Evolutionary conservation across 2,113 vertebrate genomes (phyloP), one percentile per base, ranked within the genome.

Genomic region (Nesogale talazaci): DNA sequence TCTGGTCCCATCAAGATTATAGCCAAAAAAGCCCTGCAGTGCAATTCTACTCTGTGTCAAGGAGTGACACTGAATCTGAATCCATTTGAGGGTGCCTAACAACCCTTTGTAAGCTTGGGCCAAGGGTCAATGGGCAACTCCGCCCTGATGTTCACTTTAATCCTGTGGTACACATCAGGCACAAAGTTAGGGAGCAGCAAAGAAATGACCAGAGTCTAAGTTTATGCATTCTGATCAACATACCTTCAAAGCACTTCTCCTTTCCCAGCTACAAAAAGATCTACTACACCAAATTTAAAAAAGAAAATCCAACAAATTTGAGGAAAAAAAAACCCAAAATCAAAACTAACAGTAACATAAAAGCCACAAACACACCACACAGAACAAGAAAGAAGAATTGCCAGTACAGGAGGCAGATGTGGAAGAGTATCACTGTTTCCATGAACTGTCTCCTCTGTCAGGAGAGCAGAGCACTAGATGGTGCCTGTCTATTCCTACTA

Each of bases 261-360:
- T 52, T 10, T 23, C 82, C 75, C 34, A 3, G 38, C n/a, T 81
- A 63, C 27, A 25, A 22, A 77, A 69, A 40, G 1, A 31, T 76
- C 74, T 31, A 65, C 20, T 46, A 69, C 59, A 63, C 34, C 31
- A 27, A 72, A 67, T 25, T 34, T 84, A 77, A 89, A 70, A 70
- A 23, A 81, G 27, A 87, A 79, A 91, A 75, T 23, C 7, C 61
- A 85, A 75, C 11, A 16, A 29, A 80, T 38, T 0, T 77, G 77
- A 87, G 92, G 20, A 23, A n/a, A 46, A 61, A 46, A 72, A 87
- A 82, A 92, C n/a, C n/a, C n/a, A n/a, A 85, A 52, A 52, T 52
- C 25, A 86, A 70, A 36, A 88, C 36, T 3, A 91, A 63, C 31
- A 52, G 9, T 52, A 52, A 52, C 46, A 12, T 52, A 57, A 90